Evolutionary conservation across 2,888 invertebrate species (phyloP), one percentile per base, ranked within the genome.

Genomic region (Polydrusus cervinus): DNA sequence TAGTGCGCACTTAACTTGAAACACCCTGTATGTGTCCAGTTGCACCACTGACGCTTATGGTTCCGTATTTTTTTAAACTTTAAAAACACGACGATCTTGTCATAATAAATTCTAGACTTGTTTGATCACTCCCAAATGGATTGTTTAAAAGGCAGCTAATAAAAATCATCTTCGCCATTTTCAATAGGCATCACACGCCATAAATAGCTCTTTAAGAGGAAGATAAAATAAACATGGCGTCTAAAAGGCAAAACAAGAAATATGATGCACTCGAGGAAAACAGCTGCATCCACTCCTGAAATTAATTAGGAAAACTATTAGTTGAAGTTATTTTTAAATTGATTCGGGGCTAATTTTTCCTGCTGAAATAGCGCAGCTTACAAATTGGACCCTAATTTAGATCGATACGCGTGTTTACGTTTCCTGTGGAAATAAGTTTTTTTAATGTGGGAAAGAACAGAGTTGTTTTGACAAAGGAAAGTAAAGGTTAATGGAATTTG

Each of bases 331-430:
- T 73, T 73, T 73, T 73, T 73, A 73, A 57, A 49, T 43, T 6
- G 65, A 60, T 43, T 67, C 34, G 68, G 61, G 62, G 30, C 49
- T 68, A 45, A 68, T 61, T 61, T 61, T 61, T 40, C 61, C 49
- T 18, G 61, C 25, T 73, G 68, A 73, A 68, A 73, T 62, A 49
- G 73, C 61, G 49, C 73, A 68, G 68, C 72, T 67, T 72, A 72
- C 72, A 71, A 71, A 71, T 71, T 70, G 70, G 14, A 10, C 45
- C 45, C 53, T 70, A 70, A 70, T 70, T 70, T 71, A 71, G 71
- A 71, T 71, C 40, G 71, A 71, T 71, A 51, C n/a, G 53, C 38
- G 30, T 62, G 71, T 30, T 71, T 71, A 71, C 62, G 45, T 71
- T 70, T 70, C 61, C 70, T 61, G 70, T 70, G 70, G 60, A 38